phyloP scores from a whole-genome alignment of 2,888 invertebrate genomes.

The Thumatha senex region DNA sequence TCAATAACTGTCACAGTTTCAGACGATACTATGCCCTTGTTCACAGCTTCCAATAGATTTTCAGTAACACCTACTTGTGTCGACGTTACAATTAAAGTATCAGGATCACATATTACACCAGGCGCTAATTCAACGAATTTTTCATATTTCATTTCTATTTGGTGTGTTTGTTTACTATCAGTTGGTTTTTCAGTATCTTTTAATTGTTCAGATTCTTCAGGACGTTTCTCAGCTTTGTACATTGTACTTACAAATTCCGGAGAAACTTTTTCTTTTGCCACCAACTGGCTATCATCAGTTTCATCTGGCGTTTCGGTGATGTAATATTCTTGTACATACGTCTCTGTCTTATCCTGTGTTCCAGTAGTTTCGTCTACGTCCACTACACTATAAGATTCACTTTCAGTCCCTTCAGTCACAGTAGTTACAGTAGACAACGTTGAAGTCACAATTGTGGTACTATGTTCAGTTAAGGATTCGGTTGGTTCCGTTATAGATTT shows the following conservation, averaged over 20 bases:
- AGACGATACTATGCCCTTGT: constrained; percentile 87
- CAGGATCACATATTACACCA: constrained; percentile 89
- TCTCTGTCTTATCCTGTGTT: constrained; percentile 39
- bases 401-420: constrained; percentile 57
- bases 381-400: constrained; percentile 58
- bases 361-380: constrained; percentile 48
- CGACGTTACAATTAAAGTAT: constrained; percentile 86
- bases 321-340: constrained; percentile 40
- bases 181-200: constrained; percentile 6
- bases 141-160: not conserved
- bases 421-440: constrained; percentile 63
- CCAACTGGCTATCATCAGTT: constrained; percentile 35
- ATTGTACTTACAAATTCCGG: not conserved
- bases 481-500: constrained; percentile 53
- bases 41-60: constrained; percentile 88
- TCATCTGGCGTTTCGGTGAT: constrained; percentile 49
- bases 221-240: not conserved
- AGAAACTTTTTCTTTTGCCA: constrained; percentile 2
- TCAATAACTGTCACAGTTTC: constrained; percentile 87
- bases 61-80: constrained; percentile 85
- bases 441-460: constrained; percentile 55
- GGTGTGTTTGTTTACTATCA: not conserved
- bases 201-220: constrained; percentile 4
- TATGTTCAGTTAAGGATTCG: constrained; percentile 56
- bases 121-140: constrained; percentile 84